Conservation (phyloP, 2,888 invertebrate genomes). For the Ferdinandea cuprea region DNA sequence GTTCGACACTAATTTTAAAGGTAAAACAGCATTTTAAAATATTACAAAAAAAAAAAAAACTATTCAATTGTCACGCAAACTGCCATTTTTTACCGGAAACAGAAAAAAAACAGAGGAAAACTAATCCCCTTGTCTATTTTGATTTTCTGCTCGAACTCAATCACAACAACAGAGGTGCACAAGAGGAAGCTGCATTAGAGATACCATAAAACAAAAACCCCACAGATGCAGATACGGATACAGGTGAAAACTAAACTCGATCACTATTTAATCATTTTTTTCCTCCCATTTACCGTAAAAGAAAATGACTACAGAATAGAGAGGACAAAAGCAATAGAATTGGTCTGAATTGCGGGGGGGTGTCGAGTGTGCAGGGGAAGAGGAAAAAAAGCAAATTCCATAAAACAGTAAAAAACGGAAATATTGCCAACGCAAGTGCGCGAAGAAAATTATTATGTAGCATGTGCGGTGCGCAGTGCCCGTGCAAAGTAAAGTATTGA, state of each 20-base stretch:
- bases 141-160: conserved; percentile 41
- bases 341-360: no score
- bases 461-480: neutral
- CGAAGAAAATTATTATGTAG: conserved; percentile 30
- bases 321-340: conserved; percentile 50
- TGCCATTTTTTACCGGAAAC: conserved; percentile 50
- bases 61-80: conserved; percentile 52
- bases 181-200: conserved; percentile 59
- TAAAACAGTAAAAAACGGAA: conserved; percentile 56
- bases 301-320: conserved; percentile 45
- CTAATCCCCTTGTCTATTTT: conserved; percentile 57
- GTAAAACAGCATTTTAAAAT: conserved; percentile 14
- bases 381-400: conserved; percentile 8
- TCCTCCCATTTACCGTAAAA: conserved; percentile 36
- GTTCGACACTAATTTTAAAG: conserved; percentile 57
- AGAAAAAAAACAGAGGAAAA: conserved; percentile 18
- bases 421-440: conserved; percentile 49
- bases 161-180: neutral
- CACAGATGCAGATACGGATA: conserved; percentile 24
- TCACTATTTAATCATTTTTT: conserved; percentile 45
- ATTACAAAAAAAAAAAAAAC: conserved; percentile 13
- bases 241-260: conserved; percentile 61
- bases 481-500: conserved; percentile 8
- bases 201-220: conserved; percentile 13
- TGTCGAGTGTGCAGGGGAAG: neutral